phyloP scores from a whole-genome alignment of 2,113 vertebrate genomes.

The Rana temporaria region DNA sequence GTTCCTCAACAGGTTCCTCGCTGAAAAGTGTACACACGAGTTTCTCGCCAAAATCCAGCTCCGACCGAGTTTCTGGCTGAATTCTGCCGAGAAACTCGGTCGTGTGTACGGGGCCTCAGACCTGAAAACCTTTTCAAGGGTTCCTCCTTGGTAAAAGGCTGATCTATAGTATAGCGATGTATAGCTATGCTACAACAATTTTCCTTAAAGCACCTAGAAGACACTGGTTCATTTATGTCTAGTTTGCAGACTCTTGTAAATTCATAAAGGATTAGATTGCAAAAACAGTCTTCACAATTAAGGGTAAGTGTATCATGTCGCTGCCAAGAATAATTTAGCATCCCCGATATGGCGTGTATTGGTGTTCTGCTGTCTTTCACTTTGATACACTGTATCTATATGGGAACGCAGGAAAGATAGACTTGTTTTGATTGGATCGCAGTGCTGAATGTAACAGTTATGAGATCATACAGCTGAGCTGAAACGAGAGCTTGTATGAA shows the following conservation, averaged over 20 bases:
- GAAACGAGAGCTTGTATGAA: neutral
- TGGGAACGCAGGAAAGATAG: neutral
- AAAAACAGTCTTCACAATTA: neutral
- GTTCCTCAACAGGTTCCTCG: too few species aligned
- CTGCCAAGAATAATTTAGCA: constrained; percentile 2
- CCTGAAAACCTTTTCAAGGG: too few species aligned
- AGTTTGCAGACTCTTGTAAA: neutral
- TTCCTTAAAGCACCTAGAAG: too few species aligned
- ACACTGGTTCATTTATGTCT: too few species aligned
- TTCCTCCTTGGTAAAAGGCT: too few species aligned
- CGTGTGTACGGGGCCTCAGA: too few species aligned
- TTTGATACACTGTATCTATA: neutral
- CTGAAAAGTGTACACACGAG: too few species aligned
- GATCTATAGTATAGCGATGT: too few species aligned
- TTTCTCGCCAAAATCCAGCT: too few species aligned
- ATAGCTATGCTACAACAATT: too few species aligned
- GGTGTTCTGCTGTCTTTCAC: neutral
- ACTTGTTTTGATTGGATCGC: constrained; percentile 10
- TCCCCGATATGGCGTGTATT: neutral
- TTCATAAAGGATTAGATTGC: neutral
- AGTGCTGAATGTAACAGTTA: neutral
- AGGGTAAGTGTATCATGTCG: neutral
- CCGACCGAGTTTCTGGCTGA: too few species aligned
- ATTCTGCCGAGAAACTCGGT: too few species aligned
- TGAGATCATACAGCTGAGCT: neutral